A percentile compares a stretch with the other conserved stretches of the same genome.
These are phyloP conservation scores for Tribolium castaneum DNA, from an alignment of 1,140 invertebrate species.

Conservation along the genomic window DNA sequence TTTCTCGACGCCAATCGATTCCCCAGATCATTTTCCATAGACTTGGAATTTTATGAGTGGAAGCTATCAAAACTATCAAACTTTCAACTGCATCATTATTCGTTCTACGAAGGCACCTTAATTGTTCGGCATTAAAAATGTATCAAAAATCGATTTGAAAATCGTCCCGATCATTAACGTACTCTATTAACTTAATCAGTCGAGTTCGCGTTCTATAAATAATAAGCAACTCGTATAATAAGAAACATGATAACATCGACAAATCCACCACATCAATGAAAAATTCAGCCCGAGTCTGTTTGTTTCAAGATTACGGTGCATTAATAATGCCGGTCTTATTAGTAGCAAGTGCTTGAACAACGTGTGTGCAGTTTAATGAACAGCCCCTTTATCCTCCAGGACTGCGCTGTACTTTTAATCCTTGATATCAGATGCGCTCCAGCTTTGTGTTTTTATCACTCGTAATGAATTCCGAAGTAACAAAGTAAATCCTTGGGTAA, in stretches of 20 bases:
- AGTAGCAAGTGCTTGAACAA: background rate
- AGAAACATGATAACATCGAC: background rate
- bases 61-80: background rate
- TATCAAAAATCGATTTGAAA: constrained; percentile 27
- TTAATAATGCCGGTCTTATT: constrained; percentile 26
- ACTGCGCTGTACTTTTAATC: constrained; percentile 31
- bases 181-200: constrained; percentile 15
- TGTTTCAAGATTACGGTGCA: constrained; percentile 30
- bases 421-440: constrained; percentile 33
- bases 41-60: no score
- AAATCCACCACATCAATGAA: background rate
- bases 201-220: background rate
- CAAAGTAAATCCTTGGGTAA: constrained; percentile 25
- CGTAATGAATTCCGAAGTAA: constrained; percentile 37
- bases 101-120: background rate
- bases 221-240: background rate
- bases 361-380: constrained; percentile 37
- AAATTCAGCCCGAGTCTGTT: constrained; percentile 10
- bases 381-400: constrained; percentile 33
- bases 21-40: no score
- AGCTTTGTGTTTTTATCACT: constrained; percentile 39
- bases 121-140: constrained; percentile 33
- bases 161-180: background rate
- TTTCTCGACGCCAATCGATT: no score
- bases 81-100: background rate